Percentiles rank a stretch among this genome's conserved stretches.
phyloP scores from a whole-genome alignment of 2,113 vertebrate genomes.

The Ariopsis seemanni region DNA sequence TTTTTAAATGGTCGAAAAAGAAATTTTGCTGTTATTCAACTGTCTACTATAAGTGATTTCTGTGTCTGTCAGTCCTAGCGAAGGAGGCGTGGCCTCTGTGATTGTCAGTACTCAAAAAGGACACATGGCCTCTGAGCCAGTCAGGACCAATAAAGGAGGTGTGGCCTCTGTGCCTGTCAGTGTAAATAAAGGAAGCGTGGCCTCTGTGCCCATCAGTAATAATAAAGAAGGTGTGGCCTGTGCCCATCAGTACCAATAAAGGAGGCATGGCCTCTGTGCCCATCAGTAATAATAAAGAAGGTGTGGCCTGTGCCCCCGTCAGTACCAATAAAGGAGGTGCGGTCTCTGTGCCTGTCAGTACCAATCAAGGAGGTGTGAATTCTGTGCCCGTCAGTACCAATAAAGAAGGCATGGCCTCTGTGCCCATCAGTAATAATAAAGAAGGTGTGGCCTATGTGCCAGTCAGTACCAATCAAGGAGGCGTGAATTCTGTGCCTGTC shows the following conservation, averaged over 20 bases:
- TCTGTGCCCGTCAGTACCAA: too few species aligned
- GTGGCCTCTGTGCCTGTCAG: neutral
- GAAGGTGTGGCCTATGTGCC: too few species aligned
- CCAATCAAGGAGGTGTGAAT: neutral
- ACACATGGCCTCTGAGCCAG: neutral
- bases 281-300: neutral
- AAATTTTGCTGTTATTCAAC: neutral
- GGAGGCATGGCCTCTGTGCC: neutral
- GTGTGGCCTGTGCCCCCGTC: neutral
- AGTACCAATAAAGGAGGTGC: neutral
- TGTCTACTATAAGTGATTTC: neutral
- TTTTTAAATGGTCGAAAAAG: too few species aligned
- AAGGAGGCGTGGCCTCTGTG: neutral
- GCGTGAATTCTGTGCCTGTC: too few species aligned
- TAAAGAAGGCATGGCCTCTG: too few species aligned
- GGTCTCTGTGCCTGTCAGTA: neutral
- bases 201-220: too few species aligned
- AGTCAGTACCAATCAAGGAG: too few species aligned
- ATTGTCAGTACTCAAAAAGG: neutral
- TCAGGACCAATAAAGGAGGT: neutral
- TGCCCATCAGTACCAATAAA: neutral
- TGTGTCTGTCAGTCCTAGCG: neutral
- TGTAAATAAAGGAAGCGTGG: too few species aligned
- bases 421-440: too few species aligned
- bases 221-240: neutral